phyloP scores from a whole-genome alignment of 2,888 invertebrate genomes.

The Coecobrya sp. region DNA sequence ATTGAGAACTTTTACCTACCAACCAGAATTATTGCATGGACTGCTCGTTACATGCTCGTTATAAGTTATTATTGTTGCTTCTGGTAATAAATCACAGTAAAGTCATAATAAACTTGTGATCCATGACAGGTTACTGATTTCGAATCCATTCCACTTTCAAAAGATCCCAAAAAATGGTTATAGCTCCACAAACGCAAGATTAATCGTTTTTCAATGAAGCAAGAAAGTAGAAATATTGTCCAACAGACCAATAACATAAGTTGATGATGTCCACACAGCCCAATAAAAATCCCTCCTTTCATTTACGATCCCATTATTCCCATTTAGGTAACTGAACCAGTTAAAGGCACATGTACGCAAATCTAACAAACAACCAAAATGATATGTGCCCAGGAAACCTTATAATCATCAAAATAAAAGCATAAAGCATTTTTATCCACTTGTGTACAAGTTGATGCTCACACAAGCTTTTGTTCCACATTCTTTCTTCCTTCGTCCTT shows the following conservation, averaged over 20 bases:
- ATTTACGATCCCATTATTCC: neutral
- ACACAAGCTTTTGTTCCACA: neutral
- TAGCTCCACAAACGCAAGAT: neutral
- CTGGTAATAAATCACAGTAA: neutral
- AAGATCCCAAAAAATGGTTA: neutral
- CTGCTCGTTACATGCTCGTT: no score
- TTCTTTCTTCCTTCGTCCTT: neutral
- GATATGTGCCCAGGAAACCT: no score
- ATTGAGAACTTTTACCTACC: neutral
- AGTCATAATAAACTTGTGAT: conserved; percentile 9
- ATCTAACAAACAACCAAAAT: no score
- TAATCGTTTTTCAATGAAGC: neutral
- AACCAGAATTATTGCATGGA: neutral
- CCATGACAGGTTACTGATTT: neutral
- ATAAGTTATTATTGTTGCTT: neutral
- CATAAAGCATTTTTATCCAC: no score
- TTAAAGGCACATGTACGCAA: neutral
- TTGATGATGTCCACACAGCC: neutral
- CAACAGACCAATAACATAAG: neutral
- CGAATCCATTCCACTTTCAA: neutral
- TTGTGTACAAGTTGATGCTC: neutral
- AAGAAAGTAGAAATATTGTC: neutral
- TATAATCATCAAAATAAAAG: no score
- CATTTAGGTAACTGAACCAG: neutral
- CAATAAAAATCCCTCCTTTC: neutral